These are phyloP conservation scores for Holothuria leucospilota DNA, from an alignment of 53 echinoderm and acorn worm genomes.

Conservation along the genomic window DNA sequence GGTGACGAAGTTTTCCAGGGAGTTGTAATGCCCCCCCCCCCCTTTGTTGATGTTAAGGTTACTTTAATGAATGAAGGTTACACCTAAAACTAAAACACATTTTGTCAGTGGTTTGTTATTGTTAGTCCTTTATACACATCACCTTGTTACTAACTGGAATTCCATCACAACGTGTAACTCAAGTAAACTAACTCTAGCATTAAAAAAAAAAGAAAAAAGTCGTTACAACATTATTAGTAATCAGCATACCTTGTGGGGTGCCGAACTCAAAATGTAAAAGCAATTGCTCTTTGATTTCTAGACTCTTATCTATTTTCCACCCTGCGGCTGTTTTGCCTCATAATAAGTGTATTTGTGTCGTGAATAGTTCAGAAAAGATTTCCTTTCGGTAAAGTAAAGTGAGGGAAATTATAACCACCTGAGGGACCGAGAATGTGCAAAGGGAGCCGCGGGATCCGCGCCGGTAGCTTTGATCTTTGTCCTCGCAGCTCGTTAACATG, in stretches of 20 bases:
- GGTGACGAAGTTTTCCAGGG: too few species aligned
- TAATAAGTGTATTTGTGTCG: slow-evolving; percentile 43
- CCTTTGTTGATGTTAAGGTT: background rate
- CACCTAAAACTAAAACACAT: background rate
- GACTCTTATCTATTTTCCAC: background rate
- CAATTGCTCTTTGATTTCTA: background rate
- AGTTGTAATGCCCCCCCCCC: too few species aligned
- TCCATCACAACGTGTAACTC: slow-evolving; percentile 16
- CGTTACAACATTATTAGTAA: slow-evolving; percentile 32
- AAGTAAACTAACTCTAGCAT: background rate
- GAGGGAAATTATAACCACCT: slow-evolving; percentile 21
- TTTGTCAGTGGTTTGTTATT: background rate
- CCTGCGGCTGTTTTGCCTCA: slow-evolving; percentile 39
- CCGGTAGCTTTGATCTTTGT: slow-evolving; percentile 39
- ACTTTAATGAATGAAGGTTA: slow-evolving; percentile 24
- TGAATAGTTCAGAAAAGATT: slow-evolving; percentile 15
- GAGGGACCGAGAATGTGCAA: slow-evolving; percentile 40
- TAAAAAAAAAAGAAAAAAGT: background rate
- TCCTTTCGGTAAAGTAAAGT: slow-evolving; percentile 17
- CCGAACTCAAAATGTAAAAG: slow-evolving; percentile 15
- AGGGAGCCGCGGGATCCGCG: slow-evolving; percentile 35
- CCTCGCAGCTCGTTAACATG: slow-evolving; percentile 44
- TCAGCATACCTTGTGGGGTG: slow-evolving; percentile 30
- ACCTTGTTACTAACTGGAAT: background rate
- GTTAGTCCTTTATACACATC: background rate